These are phyloP conservation scores for Colinus virginianus DNA, from an alignment of 2,113 vertebrate genomes.

Conservation along the genomic window DNA sequence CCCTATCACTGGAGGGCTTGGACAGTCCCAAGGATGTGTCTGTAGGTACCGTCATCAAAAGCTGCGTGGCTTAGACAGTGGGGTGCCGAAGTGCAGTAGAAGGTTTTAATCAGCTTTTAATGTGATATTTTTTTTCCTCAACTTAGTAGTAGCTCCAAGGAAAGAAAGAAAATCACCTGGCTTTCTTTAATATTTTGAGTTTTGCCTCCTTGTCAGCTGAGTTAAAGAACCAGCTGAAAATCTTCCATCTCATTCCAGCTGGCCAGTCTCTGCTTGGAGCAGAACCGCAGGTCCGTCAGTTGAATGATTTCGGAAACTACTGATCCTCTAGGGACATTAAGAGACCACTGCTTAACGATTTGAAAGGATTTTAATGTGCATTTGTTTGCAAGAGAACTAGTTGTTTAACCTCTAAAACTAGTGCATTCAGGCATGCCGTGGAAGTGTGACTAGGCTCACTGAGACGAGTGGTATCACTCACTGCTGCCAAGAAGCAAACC, in stretches of 20 bases:
- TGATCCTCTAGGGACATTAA: not conserved
- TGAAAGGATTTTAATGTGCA: not conserved
- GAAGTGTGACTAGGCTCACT: not conserved
- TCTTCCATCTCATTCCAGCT: not conserved
- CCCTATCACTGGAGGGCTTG: not conserved
- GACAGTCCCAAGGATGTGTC: not conserved
- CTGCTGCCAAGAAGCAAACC: not conserved
- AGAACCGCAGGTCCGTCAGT: fast-evolving
- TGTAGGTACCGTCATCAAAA: not conserved
- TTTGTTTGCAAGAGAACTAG: not conserved
- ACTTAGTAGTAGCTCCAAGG: not conserved
- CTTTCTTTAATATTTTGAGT: not conserved
- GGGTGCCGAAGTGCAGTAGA: not conserved
- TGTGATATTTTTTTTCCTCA: not conserved
- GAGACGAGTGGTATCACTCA: not conserved
- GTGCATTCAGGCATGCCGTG: fast-evolving
- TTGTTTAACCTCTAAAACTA: not conserved
- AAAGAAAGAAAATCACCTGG: not conserved
- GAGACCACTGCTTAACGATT: not conserved
- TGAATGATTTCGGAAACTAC: not conserved
- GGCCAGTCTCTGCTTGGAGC: not conserved
- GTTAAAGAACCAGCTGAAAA: not conserved
- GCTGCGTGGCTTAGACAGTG: not conserved
- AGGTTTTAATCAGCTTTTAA: slow-evolving; percentile 32
- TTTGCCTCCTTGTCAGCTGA: slow-evolving; percentile 2